Evolutionary conservation across 2,888 invertebrate species (phyloP).

Genomic region (Entomobrya multifasciata): DNA sequence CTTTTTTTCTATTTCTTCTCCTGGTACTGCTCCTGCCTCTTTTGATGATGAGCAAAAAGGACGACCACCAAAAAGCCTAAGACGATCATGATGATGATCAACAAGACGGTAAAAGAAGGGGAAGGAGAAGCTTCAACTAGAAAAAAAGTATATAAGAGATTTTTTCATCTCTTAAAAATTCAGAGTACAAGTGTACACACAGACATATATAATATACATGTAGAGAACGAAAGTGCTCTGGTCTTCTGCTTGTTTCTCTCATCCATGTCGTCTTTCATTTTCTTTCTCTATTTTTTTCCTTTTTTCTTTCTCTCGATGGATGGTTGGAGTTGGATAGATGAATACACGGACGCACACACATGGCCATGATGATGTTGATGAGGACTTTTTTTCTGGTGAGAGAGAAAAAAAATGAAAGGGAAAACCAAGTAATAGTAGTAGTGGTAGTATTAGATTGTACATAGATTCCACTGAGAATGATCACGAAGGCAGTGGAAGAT

Average conservation of each 20-base stretch:
- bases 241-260: not conserved
- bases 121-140: conserved; percentile 7
- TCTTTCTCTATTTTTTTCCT: not conserved
- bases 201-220: not conserved
- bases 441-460: not conserved
- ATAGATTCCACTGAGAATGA: conserved; percentile 13
- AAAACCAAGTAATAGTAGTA: conserved; percentile 14
- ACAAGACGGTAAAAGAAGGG: conserved; percentile 8
- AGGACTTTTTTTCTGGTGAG: conserved; percentile 22
- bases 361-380: conserved; percentile 25
- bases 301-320: no score
- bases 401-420: conserved; percentile 20
- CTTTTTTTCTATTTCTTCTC: conserved; percentile 10
- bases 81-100: conserved; percentile 9
- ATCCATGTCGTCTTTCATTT: conserved; percentile 18
- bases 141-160: not conserved
- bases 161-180: conserved; percentile 27
- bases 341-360: not conserved
- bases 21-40: conserved; percentile 5
- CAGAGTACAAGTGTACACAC: not conserved
- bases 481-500: conserved; percentile 33
- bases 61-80: not conserved
- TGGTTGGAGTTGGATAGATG: not conserved
- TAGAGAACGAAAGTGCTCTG: not conserved
- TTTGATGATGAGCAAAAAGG: conserved; percentile 36